Evolutionary conservation across 2,888 invertebrate species (phyloP).

Genomic region (Brachynemurus nebulosus): DNA sequence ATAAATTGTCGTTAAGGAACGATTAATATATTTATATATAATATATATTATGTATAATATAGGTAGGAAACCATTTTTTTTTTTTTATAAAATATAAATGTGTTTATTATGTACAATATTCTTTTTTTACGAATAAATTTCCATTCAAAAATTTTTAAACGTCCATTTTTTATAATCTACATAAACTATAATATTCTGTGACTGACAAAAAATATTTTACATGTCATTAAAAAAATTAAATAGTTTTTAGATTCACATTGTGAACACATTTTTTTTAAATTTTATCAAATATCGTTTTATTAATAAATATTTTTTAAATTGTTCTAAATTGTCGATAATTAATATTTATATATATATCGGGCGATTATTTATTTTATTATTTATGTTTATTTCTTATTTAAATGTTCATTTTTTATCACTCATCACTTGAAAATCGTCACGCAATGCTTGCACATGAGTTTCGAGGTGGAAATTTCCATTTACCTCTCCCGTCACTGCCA

Average conservation of each 20-base stretch:
- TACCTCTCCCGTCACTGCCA: conserved; percentile 28
- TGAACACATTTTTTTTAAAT: conserved; percentile 1
- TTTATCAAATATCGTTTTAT: conserved; percentile 1
- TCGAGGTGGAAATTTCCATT: conserved; percentile 31
- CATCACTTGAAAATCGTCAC: not conserved
- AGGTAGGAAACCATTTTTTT: too few species aligned
- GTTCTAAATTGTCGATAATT: conserved; percentile 1
- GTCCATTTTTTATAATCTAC: too few species aligned
- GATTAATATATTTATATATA: too few species aligned
- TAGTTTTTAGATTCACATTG: conserved; percentile 2
- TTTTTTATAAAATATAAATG: too few species aligned
- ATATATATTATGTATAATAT: too few species aligned
- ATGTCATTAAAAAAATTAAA: too few species aligned
- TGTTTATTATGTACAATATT: too few species aligned
- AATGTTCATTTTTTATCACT: not conserved
- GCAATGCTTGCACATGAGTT: conserved; percentile 25
- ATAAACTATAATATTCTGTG: too few species aligned
- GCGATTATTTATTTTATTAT: not conserved
- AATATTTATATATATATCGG: not conserved
- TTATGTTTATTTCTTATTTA: not conserved
- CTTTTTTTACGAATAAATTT: too few species aligned
- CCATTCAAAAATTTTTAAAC: too few species aligned
- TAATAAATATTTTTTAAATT: conserved; percentile 1
- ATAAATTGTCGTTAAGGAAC: too few species aligned
- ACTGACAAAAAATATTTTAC: too few species aligned